phyloP scores from a whole-genome alignment of 2,113 vertebrate species.

The Atherinomorus stipes region DNA sequence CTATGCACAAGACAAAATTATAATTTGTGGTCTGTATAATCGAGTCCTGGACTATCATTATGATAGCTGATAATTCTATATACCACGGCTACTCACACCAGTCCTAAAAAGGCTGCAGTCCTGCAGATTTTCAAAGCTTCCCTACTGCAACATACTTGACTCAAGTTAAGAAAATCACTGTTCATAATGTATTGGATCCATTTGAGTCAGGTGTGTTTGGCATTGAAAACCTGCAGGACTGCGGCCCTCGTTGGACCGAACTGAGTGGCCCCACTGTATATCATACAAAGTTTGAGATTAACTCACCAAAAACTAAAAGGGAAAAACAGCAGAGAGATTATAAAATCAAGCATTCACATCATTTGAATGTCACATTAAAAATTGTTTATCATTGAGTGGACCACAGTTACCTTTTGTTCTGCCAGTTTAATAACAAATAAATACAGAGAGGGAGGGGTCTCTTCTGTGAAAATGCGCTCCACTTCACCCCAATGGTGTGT shows the following conservation, averaged over 20 bases:
- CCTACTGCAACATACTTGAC: no score
- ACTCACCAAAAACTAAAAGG: constrained; percentile 67
- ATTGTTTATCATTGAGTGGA: constrained; percentile 76
- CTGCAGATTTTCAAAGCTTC: no score
- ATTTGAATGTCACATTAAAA: constrained; percentile 63
- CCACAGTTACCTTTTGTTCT: constrained; percentile 87
- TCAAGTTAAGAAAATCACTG: no score
- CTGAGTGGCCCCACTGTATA: no score
- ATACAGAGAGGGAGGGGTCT: constrained; percentile 81
- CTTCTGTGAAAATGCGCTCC: constrained; percentile 82
- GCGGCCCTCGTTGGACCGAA: no score
- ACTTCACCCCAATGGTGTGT: constrained; percentile 80
- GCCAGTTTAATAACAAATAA: constrained; percentile 86
- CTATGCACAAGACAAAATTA: constrained; percentile 14
- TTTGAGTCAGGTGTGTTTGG: no score
- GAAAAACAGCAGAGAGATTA: constrained; percentile 53
- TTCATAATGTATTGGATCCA: no score
- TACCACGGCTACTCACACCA: no score
- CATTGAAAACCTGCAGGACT: no score
- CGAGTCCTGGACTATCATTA: constrained; percentile 42
- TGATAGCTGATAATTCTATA: no score
- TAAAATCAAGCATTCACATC: constrained; percentile 72
- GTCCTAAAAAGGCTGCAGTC: no score
- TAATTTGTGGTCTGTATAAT: constrained; percentile 17
- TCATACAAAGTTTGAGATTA: constrained; percentile 42